Base-by-base conservation (phyloP, 1,140 invertebrate species). In the Parapsyche elsis region DNA sequence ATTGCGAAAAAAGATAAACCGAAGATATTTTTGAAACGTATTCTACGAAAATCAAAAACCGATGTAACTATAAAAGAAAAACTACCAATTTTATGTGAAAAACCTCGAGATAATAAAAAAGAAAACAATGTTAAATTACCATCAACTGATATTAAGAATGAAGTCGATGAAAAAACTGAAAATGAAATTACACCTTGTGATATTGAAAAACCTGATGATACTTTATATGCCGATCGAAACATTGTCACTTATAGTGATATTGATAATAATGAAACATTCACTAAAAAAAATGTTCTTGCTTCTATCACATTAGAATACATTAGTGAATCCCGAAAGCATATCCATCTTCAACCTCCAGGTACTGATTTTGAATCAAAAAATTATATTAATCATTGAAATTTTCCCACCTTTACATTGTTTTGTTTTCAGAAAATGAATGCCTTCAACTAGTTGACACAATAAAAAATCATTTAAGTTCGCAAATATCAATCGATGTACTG, bases 401-500 rank as follows among this genome's bases (percentile, higher is more conserved):
- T n/a, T n/a, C n/a, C n/a, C n/a, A n/a, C n/a, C n/a, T n/a, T n/a
- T n/a, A n/a, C n/a, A n/a, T n/a, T n/a, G n/a, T n/a, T n/a, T n/a
- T n/a, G n/a, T n/a, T n/a, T 71, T 46, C 16, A 73, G 71, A 46
- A 38, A 46, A 73, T 21, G 10, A 4, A 38, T n/a, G 53, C 10
- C 19, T 1, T 21, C 53, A 21, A 57, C 19, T 57, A 10, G 44
- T 38, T 12, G 5, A 38, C 76, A 79, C 57, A 79, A 49, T 80
- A 7, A 61, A 78, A 30, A 46, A 75, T 14, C 67, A 78, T 80
- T 76, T 81, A 19, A 38, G 23, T 19, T 71, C 19, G 21, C 16
- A 73, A 2, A 71, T 80, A 26, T 67, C 80, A 23, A 53, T 19
- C 14, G 75, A 76, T 10, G 57, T n/a, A 1, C 44, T 83, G 12